Percentiles rank a stretch among this genome's conserved stretches.
Evolutionary conservation across 2,888 invertebrate genomes (phyloP).

Genomic region (Scaptomyza reducta): DNA sequence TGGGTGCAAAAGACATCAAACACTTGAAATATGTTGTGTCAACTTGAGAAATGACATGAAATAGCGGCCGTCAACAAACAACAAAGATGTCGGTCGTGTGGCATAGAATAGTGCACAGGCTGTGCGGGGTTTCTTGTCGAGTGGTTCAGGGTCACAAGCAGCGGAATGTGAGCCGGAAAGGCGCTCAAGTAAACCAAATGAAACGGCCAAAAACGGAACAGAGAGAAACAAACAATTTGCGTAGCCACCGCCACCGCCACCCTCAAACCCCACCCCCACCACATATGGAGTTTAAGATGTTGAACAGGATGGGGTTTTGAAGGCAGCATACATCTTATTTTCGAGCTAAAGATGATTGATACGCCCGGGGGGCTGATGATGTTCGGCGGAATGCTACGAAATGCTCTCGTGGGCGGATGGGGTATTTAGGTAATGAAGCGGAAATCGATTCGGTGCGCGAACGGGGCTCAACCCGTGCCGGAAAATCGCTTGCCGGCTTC

Average conservation of each 20-base stretch:
- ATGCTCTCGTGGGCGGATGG: slow-evolving; percentile 1
- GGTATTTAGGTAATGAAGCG: slow-evolving; percentile 70
- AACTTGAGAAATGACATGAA: slow-evolving; percentile 76
- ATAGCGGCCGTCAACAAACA: slow-evolving; percentile 48
- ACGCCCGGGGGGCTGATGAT: too few species aligned
- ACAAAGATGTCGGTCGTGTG: slow-evolving; percentile 22
- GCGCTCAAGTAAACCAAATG: slow-evolving; percentile 61
- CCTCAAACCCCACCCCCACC: not conserved
- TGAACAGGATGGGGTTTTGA: not conserved
- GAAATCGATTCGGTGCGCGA: slow-evolving; percentile 77
- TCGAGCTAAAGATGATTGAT: slow-evolving; percentile 71
- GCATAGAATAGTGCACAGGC: not conserved
- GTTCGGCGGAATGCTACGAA: too few species aligned
- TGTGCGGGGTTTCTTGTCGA: slow-evolving; percentile 8
- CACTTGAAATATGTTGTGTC: slow-evolving; percentile 77
- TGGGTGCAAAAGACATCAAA: slow-evolving; percentile 75
- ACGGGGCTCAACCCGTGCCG: slow-evolving; percentile 60
- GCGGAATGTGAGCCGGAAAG: not conserved
- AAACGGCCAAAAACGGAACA: slow-evolving; percentile 34
- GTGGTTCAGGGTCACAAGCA: slow-evolving; percentile 18
- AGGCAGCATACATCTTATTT: slow-evolving; percentile 52
- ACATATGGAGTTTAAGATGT: slow-evolving; percentile 34
- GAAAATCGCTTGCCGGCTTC: slow-evolving; percentile 75
- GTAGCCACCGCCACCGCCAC: slow-evolving; percentile 20
- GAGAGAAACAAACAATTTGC: slow-evolving; percentile 66